Base-by-base conservation (phyloP, 92 coral and sea anemone genomes). In the Epizoanthus illoricatus region DNA sequence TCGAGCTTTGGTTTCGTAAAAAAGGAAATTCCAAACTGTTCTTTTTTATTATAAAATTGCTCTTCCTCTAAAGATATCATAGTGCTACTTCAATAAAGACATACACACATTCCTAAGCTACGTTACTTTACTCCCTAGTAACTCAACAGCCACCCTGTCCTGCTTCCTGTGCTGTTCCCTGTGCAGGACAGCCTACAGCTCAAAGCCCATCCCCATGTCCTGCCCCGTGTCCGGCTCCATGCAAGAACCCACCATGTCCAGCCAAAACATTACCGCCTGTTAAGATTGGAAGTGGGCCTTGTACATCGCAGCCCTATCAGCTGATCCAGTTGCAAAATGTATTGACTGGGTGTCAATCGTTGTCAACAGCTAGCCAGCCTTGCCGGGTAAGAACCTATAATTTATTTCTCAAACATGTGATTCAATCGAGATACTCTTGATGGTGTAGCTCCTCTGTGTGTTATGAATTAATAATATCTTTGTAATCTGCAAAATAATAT, bases 281-380 rank as follows among this genome's bases (percentile, higher is more conserved):
- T 18, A 7, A 16, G 58, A 76, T 19, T 9, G 69, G 36, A 60
- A 59, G 28, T 5, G 20, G 58, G 1, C 82, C 82, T 10, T 76
- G 82, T 61, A 13, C 33, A 28, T 9, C 82, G 1, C 71, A 63
- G 28, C 71, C 82, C 5, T 76, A 76, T 21, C 82, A 62, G 17
- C 19, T 76, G 82, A 61, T 76, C 40, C 82, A 76, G 71, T n/a
- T 76, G 47, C 82, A 76, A 63, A 76, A 76, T 21, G 71, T 76
- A 3, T 1, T 40, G 17, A 43, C 49, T 16, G 69, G 39, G 15
- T 76, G 82, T 41, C 57, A 62, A 36, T 70, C 59, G 4, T 4
- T 40, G 20, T 10, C 57, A 62, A 5, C 82, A 76, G 70, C 36
- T 41, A 61, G 49, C 40, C 71, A 12, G 52, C 69, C 82, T 5